Percentiles rank a stretch among this genome's conserved stretches.
These are phyloP conservation scores for Callaeas wilsoni DNA, from an alignment of 2,113 vertebrate species.

Conservation along the genomic window DNA sequence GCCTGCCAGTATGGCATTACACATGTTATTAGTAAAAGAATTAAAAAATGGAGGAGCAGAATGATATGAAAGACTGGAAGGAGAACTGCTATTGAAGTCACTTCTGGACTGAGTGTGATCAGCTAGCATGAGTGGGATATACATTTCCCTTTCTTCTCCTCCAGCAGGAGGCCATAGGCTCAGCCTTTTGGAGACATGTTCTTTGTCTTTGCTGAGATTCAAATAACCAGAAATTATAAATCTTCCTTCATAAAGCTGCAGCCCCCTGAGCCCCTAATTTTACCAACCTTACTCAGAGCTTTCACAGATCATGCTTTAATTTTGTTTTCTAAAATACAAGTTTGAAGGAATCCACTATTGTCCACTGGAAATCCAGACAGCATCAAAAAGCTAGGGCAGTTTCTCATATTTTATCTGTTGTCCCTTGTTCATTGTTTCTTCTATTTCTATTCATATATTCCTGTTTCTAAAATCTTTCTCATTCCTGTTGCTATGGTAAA, in stretches of 20 bases:
- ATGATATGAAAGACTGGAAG: background rate
- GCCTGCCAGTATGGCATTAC: background rate
- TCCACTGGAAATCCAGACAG: background rate
- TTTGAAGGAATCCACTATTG: background rate
- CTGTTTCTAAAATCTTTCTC: constrained; percentile 8
- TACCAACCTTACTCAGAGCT: background rate
- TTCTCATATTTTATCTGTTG: background rate
- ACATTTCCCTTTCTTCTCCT: background rate
- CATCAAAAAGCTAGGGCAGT: background rate
- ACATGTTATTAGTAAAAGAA: background rate
- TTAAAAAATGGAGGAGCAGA: background rate
- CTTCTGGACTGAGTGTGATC: background rate
- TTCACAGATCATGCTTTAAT: background rate
- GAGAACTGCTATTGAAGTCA: background rate
- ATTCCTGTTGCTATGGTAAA: constrained; percentile 58
- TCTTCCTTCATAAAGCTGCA: background rate
- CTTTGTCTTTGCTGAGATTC: background rate
- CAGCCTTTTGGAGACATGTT: background rate
- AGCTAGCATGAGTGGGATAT: background rate
- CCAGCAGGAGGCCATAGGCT: background rate
- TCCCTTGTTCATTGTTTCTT: background rate
- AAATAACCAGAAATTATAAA: background rate
- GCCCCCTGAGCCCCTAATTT: background rate
- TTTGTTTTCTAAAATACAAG: background rate
- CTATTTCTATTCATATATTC: background rate